Evolutionary conservation across 2,888 invertebrate genomes (phyloP).

Genomic region (Leptothorax acervorum): DNA sequence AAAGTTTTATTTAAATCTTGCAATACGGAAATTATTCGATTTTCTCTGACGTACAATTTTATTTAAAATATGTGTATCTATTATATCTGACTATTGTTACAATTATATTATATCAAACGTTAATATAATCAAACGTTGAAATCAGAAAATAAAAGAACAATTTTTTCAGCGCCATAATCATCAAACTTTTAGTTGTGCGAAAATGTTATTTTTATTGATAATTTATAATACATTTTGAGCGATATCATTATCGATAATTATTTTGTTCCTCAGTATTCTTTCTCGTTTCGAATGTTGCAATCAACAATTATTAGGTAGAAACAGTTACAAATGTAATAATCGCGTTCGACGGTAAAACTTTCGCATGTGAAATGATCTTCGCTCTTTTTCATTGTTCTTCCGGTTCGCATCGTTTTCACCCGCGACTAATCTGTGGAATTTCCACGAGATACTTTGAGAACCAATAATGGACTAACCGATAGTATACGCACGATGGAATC

Average conservation of each 20-base stretch:
- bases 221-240: not conserved
- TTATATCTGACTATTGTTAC: not conserved
- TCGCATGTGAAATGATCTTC: slow-evolving; percentile 5
- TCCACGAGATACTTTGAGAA: not conserved
- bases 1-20: not conserved
- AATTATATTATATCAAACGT: not conserved
- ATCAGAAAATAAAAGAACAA: not conserved
- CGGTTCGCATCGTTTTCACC: slow-evolving; percentile 29
- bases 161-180: not conserved
- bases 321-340: not conserved
- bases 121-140: not conserved
- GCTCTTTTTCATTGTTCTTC: slow-evolving; percentile 37
- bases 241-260: not conserved
- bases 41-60: not conserved
- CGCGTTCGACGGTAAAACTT: slow-evolving; percentile 11
- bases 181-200: not conserved
- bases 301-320: not conserved
- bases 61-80: not conserved
- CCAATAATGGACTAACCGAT: slow-evolving; percentile 22
- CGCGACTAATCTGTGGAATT: not conserved
- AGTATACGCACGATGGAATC: not conserved
- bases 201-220: not conserved
- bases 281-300: not conserved
- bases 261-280: not conserved
- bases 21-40: not conserved